These are phyloP conservation scores for Physocephala rufipes DNA, from an alignment of 2,888 invertebrate species.

Conservation along the genomic window DNA sequence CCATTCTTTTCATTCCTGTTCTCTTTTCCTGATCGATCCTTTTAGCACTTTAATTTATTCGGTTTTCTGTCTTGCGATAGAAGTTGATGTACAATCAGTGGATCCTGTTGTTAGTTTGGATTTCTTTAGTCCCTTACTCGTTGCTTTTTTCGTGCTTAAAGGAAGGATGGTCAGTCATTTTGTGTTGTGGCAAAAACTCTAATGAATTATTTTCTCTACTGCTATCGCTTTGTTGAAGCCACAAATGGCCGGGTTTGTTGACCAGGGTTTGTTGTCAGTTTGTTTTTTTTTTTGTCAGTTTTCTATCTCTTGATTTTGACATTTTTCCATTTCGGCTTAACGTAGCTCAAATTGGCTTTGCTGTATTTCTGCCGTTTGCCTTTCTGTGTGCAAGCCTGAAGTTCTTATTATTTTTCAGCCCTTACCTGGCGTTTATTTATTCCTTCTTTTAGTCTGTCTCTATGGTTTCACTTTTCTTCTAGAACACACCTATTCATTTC, in stretches of 20 bases:
- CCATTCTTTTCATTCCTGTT: not conserved
- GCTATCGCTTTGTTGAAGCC: not conserved
- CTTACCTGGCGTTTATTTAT: too few species aligned
- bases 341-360: not conserved
- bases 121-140: not conserved
- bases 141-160: not conserved
- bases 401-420: too few species aligned
- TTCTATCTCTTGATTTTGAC: constrained; percentile 22
- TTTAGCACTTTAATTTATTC: not conserved
- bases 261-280: constrained; percentile 2
- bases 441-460: not conserved
- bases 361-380: not conserved
- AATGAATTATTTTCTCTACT: not conserved
- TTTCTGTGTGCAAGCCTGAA: not conserved
- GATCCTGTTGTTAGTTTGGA: not conserved
- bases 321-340: constrained; percentile 6
- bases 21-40: not conserved
- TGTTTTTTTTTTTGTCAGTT: constrained; percentile 13
- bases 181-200: not conserved
- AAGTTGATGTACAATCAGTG: not conserved
- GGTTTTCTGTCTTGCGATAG: not conserved
- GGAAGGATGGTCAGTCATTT: not conserved
- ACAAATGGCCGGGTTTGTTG: not conserved
- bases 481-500: too few species aligned
- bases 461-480: too few species aligned